Percentiles rank a stretch among this genome's conserved stretches.
Evolutionary conservation across 1,140 invertebrate species (phyloP).

Genomic region (Bombus superbus): DNA sequence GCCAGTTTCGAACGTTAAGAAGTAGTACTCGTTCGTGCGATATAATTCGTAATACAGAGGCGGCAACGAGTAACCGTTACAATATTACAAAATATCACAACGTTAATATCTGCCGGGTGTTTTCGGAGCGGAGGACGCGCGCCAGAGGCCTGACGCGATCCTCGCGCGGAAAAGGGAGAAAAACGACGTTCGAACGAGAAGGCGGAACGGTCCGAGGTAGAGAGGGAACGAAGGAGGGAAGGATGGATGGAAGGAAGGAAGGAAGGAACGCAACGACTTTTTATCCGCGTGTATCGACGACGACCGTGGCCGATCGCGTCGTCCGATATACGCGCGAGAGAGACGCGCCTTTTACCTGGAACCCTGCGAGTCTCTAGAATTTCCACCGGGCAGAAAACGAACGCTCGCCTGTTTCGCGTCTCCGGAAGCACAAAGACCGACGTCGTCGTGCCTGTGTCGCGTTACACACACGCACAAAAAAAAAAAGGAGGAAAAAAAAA

Average conservation of each 20-base stretch:
- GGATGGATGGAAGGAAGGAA: not conserved
- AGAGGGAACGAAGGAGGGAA: no score
- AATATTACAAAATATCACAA: conserved; percentile 83
- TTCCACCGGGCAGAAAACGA: not conserved
- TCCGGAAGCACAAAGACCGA: not conserved
- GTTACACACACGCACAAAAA: not conserved
- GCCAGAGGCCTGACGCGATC: not conserved
- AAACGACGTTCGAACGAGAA: not conserved
- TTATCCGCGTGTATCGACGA: not conserved
- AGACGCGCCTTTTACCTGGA: not conserved
- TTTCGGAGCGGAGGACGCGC: not conserved
- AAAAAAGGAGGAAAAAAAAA: no score
- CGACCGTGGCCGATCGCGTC: not conserved
- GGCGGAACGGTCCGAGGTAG: no score
- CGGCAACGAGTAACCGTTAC: conserved; percentile 67
- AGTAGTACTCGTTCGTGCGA: conserved; percentile 46
- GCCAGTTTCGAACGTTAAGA: conserved; percentile 25
- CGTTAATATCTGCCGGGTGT: conserved; percentile 68
- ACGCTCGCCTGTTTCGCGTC: no score
- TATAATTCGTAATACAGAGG: conserved; percentile 66
- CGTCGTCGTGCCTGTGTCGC: fast-evolving
- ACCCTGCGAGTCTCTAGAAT: not conserved
- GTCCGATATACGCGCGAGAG: not conserved
- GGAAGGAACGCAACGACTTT: not conserved
- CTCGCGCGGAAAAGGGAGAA: not conserved